Evolutionary conservation across 2,888 invertebrate genomes (phyloP).

Genomic region (Trisateles emortualis): DNA sequence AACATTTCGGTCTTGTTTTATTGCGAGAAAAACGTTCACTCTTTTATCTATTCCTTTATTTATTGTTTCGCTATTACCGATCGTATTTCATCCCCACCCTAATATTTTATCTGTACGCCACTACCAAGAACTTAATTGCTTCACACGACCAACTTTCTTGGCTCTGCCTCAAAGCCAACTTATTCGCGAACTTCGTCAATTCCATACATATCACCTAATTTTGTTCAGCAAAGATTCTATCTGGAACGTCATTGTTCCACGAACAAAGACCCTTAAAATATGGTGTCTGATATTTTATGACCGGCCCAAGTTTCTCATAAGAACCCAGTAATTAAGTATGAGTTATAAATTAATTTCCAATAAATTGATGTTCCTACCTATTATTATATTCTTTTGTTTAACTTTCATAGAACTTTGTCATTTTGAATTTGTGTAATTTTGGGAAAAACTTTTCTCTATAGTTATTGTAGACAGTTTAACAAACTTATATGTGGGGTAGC

Average conservation of each 20-base stretch:
- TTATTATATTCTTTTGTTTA: conserved; percentile 33
- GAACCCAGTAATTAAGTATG: conserved; percentile 34
- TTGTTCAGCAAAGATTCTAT: conserved; percentile 33
- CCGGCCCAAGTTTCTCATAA: conserved; percentile 25
- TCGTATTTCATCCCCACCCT: conserved; percentile 12
- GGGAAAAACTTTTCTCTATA: background rate
- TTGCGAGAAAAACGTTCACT: conserved; percentile 19
- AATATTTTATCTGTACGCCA: conserved; percentile 35
- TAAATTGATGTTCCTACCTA: conserved; percentile 26
- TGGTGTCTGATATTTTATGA: conserved; percentile 46
- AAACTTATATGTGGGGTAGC: too few relatives aligned
- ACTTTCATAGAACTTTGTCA: background rate
- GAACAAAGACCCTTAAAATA: conserved; percentile 48
- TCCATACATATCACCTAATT: conserved; percentile 46
- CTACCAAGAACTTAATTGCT: conserved; percentile 38
- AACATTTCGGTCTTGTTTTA: conserved; percentile 25
- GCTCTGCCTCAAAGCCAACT: conserved; percentile 40
- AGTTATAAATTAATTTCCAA: conserved; percentile 46
- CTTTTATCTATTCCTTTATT: conserved; percentile 32
- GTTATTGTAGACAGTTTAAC: too few relatives aligned
- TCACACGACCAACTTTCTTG: conserved; percentile 47
- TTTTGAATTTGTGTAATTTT: background rate
- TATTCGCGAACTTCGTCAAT: conserved; percentile 42
- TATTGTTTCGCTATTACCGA: conserved; percentile 23
- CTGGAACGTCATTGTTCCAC: conserved; percentile 39